Conservation (phyloP, 2,888 invertebrate genomes). For the Coleophora flavipennella region DNA sequence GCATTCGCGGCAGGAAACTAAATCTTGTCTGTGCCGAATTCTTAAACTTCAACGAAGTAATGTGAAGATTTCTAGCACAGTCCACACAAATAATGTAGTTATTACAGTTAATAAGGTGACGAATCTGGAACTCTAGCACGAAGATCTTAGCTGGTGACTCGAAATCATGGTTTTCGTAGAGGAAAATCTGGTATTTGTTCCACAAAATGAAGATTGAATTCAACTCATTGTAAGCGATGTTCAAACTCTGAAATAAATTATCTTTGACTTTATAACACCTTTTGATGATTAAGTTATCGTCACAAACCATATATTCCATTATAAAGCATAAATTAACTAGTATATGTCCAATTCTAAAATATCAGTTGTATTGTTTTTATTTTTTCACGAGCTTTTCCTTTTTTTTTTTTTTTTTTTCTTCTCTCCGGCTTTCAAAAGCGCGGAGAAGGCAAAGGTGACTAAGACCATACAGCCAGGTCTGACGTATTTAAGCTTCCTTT, state of each 20-base stretch:
- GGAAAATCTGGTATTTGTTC: conserved; percentile 56
- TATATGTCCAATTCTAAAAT: too few relatives aligned
- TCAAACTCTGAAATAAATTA: conserved; percentile 30
- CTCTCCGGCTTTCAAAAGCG: too few relatives aligned
- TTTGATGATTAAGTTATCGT: conserved; percentile 18
- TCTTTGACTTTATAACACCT: conserved; percentile 33
- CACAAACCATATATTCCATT: conserved; percentile 23
- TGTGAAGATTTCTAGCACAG: conserved; percentile 32
- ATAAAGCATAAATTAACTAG: too few relatives aligned
- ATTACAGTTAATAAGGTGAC: conserved; percentile 27
- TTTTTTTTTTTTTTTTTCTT: too few relatives aligned
- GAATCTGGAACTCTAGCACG: conserved; percentile 37
- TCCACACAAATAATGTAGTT: conserved; percentile 46
- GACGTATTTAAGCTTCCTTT: too few relatives aligned
- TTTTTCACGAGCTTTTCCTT: too few relatives aligned
- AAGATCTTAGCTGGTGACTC: conserved; percentile 25
- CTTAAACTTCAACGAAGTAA: conserved; percentile 42
- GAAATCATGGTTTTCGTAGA: conserved; percentile 38
- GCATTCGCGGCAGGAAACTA: conserved; percentile 28
- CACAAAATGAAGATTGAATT: conserved; percentile 35
- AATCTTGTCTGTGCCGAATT: conserved; percentile 31
- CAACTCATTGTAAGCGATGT: conserved; percentile 29
- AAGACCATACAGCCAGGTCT: too few relatives aligned
- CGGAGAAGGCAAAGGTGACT: too few relatives aligned
- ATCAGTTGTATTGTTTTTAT: too few relatives aligned